phyloP scores from a whole-genome alignment of 2,888 invertebrate species.

The Sphinx pinastri region DNA sequence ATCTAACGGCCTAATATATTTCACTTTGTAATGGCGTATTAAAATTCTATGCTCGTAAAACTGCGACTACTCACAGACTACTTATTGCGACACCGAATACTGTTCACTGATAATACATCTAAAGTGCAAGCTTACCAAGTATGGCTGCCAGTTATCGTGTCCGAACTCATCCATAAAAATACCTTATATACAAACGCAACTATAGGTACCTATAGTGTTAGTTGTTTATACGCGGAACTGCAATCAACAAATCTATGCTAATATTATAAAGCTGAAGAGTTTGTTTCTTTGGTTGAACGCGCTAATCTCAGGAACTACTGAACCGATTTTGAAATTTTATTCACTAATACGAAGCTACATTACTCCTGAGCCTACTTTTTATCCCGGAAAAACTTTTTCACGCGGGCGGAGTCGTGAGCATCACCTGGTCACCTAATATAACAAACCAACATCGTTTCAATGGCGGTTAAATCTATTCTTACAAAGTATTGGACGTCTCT shows the following conservation, averaged over 20 bases:
- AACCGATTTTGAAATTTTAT: too few relatives aligned
- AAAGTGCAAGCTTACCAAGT: conserved; percentile 30
- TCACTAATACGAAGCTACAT: too few relatives aligned
- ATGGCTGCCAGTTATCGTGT: conserved; percentile 29
- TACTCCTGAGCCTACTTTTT: too few relatives aligned
- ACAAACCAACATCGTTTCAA: conserved; percentile 20
- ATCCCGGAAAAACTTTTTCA: too few relatives aligned
- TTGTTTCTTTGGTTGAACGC: too few relatives aligned
- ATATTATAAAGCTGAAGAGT: too few relatives aligned
- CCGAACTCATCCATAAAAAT: conserved; percentile 30
- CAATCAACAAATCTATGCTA: conserved; percentile 43
- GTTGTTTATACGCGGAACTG: conserved; percentile 43
- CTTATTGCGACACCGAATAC: conserved; percentile 11
- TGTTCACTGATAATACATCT: neutral
- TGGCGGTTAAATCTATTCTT: neutral
- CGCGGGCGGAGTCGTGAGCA: too few relatives aligned
- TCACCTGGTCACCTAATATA: too few relatives aligned
- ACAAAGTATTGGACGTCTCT: neutral
- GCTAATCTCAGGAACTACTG: too few relatives aligned
- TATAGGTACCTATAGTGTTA: conserved; percentile 6
- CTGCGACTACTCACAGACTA: neutral
- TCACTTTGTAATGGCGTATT: neutral
- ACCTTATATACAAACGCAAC: conserved; percentile 23
- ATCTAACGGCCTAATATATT: neutral
- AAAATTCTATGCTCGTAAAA: conserved; percentile 7